Base-by-base conservation (phyloP, 2,888 invertebrate species). In the Tinea pellionella region DNA sequence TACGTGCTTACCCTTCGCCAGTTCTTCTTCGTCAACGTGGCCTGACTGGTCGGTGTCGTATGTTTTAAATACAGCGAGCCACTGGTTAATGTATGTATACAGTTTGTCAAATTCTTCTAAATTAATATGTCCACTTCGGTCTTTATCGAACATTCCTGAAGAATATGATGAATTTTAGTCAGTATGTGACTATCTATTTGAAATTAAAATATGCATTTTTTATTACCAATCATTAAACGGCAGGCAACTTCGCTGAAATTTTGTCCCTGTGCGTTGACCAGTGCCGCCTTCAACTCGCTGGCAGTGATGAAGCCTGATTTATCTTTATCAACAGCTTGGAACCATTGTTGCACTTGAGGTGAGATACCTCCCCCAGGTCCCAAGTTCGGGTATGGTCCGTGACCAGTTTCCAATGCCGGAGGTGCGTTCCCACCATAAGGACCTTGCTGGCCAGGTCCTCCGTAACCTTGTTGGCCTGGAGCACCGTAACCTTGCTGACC, bases 31-130 rank as follows among this genome's bases (percentile, higher is more conserved):
- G 66, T 96, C 96, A 65, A 97, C 96, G 65, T 89, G 89, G 0
- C 96, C 96, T 7, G 96, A 96, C 63, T 92, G 90, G 71, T 97
- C 95, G n/a, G 90, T 82, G 77, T 97, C 97, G 73, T 93, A 96
- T 1, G 92, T 92, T 72, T 93, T 92, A 77, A 96, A 97, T 0
- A 95, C 93, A 9, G 90, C 88, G 59, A 95, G 80, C 97, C 97
- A 97, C 66, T 96, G 93, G 77, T 96, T 96, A 37, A 97, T 92
- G 71, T 96, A 97, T 61, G 90, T 92, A 78, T 94, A 97, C 16
- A 96, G 88, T 68, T 94, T 93, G 74, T 94, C 93, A 74, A 97
- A 97, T 76, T 96, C 96, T 64, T 90, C 89, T 1, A 96, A 68
- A 72, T 95, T 94, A 65, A 97, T 96, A 19, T 93, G 92, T n/a